Conservation (phyloP, 1,140 invertebrate genomes). For the Bilobella aurantiaca region DNA sequence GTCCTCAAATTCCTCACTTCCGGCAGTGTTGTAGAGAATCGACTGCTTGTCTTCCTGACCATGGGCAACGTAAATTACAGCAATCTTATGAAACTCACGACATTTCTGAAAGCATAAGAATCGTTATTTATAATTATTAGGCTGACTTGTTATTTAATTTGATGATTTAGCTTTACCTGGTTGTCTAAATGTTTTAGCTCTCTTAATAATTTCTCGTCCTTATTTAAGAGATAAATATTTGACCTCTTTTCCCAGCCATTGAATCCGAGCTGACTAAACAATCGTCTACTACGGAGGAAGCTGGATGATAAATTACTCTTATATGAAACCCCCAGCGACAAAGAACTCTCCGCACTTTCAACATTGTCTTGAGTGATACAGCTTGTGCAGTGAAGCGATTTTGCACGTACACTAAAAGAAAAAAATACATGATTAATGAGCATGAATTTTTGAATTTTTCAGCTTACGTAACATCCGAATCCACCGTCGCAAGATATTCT, state of each 20-base stretch:
- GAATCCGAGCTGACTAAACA: slow-evolving; percentile 81
- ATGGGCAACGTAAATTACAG: slow-evolving; percentile 92
- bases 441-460: neutral
- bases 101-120: slow-evolving; percentile 52
- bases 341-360: slow-evolving; percentile 43
- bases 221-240: slow-evolving; percentile 73
- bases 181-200: slow-evolving; percentile 86
- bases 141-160: slow-evolving; percentile 20
- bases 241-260: slow-evolving; percentile 77
- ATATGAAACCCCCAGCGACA: slow-evolving; percentile 42
- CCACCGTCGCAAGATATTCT: slow-evolving; percentile 49
- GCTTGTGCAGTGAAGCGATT: slow-evolving; percentile 23
- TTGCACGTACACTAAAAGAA: slow-evolving; percentile 41
- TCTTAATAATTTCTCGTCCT: slow-evolving; percentile 78
- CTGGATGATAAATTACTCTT: slow-evolving; percentile 17
- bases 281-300: slow-evolving; percentile 49
- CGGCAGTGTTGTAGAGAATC: slow-evolving; percentile 69
- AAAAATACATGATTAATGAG: neutral
- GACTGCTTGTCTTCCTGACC: slow-evolving; percentile 95
- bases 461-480: slow-evolving; percentile 33
- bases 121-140: slow-evolving; percentile 9
- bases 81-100: slow-evolving; percentile 96
- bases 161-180: slow-evolving; percentile 50
- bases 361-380: slow-evolving; percentile 36
- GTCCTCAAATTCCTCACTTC: slow-evolving; percentile 84